Conservation (phyloP, 2,113 vertebrate species). For the Pachycephala philippinensis region DNA sequence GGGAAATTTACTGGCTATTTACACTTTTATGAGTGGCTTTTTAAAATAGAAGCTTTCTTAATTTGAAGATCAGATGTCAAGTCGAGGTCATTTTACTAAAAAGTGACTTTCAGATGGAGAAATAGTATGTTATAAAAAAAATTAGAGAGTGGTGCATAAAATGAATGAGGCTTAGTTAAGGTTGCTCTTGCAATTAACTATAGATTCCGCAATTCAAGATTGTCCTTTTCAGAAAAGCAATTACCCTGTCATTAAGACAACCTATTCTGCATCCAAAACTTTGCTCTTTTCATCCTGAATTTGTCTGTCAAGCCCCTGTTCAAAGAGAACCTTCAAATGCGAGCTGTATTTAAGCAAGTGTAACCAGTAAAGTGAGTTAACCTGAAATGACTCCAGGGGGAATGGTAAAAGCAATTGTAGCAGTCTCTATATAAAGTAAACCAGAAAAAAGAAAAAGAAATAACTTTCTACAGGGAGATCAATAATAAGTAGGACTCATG, state of each 20-base stretch:
- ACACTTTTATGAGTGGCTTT: background rate
- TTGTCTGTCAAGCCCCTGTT: background rate
- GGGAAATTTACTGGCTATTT: background rate
- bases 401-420: slow-evolving; percentile 22
- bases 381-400: background rate
- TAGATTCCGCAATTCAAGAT: background rate
- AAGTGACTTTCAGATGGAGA: background rate
- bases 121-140: background rate
- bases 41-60: background rate
- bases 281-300: background rate
- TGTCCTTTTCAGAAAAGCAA: background rate
- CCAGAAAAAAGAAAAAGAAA: background rate
- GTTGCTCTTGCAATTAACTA: background rate
- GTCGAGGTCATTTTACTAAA: background rate
- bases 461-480: background rate
- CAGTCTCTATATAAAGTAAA: slow-evolving; percentile 11
- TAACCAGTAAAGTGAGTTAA: background rate
- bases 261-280: background rate
- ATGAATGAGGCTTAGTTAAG: background rate
- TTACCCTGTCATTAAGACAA: background rate
- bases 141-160: background rate
- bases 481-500: background rate
- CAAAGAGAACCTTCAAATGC: background rate
- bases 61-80: background rate
- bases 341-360: background rate